These are phyloP conservation scores for Whitmania pigra DNA, from an alignment of 1,140 invertebrate species.

Conservation along the genomic window DNA sequence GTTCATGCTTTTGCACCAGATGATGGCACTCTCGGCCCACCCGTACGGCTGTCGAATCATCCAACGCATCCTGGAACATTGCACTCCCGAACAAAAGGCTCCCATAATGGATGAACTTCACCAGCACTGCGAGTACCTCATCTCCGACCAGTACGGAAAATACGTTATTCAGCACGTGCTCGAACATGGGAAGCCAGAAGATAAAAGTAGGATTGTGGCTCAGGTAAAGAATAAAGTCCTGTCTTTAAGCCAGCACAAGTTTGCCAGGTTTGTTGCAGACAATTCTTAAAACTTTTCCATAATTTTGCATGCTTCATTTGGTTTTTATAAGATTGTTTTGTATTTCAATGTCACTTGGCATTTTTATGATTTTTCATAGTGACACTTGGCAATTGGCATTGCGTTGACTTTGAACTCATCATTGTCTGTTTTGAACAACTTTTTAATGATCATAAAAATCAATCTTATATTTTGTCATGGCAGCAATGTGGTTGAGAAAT, in stretches of 20 bases:
- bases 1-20: conserved; percentile 43
- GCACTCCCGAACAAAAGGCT: conserved; percentile 83
- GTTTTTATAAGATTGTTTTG: background rate
- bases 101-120: conserved; percentile 91
- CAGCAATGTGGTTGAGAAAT: conserved; percentile 46
- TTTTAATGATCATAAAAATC: background rate
- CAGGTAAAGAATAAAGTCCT: conserved; percentile 88
- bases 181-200: conserved; percentile 68
- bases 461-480: conserved; percentile 19
- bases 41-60: conserved; percentile 98
- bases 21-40: conserved; percentile 89
- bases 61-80: conserved; percentile 96
- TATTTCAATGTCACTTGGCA: background rate
- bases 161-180: conserved; percentile 79
- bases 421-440: background rate
- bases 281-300: background rate
- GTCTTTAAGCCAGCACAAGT: conserved; percentile 92
- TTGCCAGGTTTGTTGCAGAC: conserved; percentile 53
- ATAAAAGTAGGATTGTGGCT: conserved; percentile 83
- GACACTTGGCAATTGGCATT: too few relatives aligned
- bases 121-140: conserved; percentile 82
- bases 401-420: too few relatives aligned
- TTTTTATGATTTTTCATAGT: too few relatives aligned
- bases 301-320: background rate
- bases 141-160: conserved; percentile 99